These are phyloP conservation scores for Cyprinodon tularosa DNA, from an alignment of 2,113 vertebrate species.

Conservation along the genomic window DNA sequence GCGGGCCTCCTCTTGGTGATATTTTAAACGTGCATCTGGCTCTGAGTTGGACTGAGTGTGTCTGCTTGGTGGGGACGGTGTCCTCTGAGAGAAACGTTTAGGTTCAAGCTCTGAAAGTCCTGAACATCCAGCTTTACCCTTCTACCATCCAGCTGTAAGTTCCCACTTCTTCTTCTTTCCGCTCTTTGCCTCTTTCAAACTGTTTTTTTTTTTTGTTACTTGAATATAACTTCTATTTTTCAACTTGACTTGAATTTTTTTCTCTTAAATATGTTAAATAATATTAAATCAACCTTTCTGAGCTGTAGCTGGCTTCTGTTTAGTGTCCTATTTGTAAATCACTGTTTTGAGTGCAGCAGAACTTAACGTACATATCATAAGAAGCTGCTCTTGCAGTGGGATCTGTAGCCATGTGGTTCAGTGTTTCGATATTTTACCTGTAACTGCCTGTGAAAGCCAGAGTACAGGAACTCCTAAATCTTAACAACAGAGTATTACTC, in stretches of 20 bases:
- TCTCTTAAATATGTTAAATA: not conserved
- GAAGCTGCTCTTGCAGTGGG: constrained; percentile 61
- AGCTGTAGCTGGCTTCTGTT: not conserved
- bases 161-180: not conserved
- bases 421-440: not conserved
- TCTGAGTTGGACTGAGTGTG: constrained; percentile 55
- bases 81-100: constrained; percentile 36
- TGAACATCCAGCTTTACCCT: constrained; percentile 28
- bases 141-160: constrained; percentile 64
- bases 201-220: not conserved
- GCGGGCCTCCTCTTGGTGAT: constrained; percentile 56
- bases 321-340: not conserved
- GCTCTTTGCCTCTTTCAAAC: not conserved
- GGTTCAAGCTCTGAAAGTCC: constrained; percentile 39
- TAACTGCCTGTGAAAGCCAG: not conserved
- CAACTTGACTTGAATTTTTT: not conserved
- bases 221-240: not conserved
- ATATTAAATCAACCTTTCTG: not conserved
- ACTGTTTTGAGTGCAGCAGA: constrained; percentile 1
- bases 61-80: constrained; percentile 46
- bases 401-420: constrained; percentile 26
- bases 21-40: constrained; percentile 78
- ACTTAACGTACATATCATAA: constrained; percentile 42
- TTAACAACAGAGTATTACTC: not conserved
- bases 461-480: not conserved